A percentile compares a stretch with the other conserved stretches of the same genome.
These are phyloP conservation scores for Pagetopsis macropterus DNA, from an alignment of 2,797 vertebrate species.

Conservation along the genomic window DNA sequence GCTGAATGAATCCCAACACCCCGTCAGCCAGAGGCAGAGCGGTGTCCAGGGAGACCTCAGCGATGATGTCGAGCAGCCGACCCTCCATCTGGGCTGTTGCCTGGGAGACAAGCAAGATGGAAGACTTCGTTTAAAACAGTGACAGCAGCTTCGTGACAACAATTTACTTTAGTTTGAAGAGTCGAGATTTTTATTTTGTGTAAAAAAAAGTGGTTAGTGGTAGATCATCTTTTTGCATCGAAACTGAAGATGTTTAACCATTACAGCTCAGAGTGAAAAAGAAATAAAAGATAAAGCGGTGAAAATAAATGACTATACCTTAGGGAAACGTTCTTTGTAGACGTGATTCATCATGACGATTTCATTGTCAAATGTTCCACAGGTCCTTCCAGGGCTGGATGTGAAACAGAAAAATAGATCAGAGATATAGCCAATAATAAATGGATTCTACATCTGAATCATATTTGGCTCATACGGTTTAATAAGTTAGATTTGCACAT, in stretches of 20 bases:
- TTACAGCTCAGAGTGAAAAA: background rate
- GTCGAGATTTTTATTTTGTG: constrained; percentile 16
- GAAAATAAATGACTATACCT: constrained; percentile 72
- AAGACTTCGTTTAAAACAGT: constrained; percentile 34
- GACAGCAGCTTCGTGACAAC: constrained; percentile 7
- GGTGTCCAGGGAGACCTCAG: constrained; percentile 81
- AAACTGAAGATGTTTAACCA: background rate
- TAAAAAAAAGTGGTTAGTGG: background rate
- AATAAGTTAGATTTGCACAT: too few species aligned
- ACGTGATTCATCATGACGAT: constrained; percentile 98
- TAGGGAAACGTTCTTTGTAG: constrained; percentile 95
- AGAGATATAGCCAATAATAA: background rate
- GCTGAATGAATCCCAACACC: constrained; percentile 94
- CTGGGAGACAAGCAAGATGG: constrained; percentile 58
- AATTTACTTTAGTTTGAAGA: background rate
- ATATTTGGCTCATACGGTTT: background rate
- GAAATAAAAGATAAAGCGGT: background rate
- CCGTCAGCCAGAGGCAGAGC: constrained; percentile 91
- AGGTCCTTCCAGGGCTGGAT: constrained; percentile 90
- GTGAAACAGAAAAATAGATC: constrained; percentile 3
- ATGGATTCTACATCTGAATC: background rate
- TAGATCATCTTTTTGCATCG: background rate
- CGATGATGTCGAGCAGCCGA: constrained; percentile 88
- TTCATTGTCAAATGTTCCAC: constrained; percentile 92
- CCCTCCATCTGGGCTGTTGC: constrained; percentile 95